phyloP scores from a whole-genome alignment of 1,140 invertebrate genomes.

The Drosophila pruinosa region DNA sequence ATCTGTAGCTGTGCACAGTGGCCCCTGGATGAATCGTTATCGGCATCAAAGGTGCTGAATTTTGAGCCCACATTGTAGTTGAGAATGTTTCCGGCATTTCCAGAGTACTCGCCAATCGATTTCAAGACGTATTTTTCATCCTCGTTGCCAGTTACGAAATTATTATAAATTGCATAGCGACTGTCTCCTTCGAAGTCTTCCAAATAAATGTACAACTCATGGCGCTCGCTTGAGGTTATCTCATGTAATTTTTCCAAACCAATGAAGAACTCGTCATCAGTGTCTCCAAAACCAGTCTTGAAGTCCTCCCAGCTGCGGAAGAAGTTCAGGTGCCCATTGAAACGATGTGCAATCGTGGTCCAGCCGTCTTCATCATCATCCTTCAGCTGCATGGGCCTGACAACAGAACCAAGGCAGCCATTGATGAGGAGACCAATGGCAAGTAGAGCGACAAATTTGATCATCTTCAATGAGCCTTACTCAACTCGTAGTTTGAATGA shows the following conservation, averaged over 20 bases:
- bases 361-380: slow-evolving; percentile 82
- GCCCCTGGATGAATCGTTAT: background rate
- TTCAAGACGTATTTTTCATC: slow-evolving; percentile 86
- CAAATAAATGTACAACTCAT: slow-evolving; percentile 86
- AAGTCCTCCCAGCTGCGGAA: slow-evolving; percentile 86
- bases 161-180: slow-evolving; percentile 85
- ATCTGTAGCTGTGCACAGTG: slow-evolving; percentile 4
- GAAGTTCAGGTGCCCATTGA: slow-evolving; percentile 86
- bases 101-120: slow-evolving; percentile 87
- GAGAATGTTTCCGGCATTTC: slow-evolving; percentile 86
- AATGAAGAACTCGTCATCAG: slow-evolving; percentile 86
- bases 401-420: background rate
- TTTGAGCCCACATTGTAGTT: slow-evolving; percentile 82
- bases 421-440: background rate
- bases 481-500: too few relatives aligned
- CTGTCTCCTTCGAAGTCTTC: slow-evolving; percentile 84
- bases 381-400: background rate
- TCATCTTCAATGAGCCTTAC: background rate
- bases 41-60: background rate
- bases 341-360: slow-evolving; percentile 86
- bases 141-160: slow-evolving; percentile 86
- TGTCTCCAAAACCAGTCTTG: slow-evolving; percentile 85
- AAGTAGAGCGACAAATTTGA: background rate
- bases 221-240: slow-evolving; percentile 84
- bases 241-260: slow-evolving; percentile 85